Evolutionary conservation across 2,888 invertebrate genomes (phyloP).

Genomic region (Ophioninae sp.): DNA sequence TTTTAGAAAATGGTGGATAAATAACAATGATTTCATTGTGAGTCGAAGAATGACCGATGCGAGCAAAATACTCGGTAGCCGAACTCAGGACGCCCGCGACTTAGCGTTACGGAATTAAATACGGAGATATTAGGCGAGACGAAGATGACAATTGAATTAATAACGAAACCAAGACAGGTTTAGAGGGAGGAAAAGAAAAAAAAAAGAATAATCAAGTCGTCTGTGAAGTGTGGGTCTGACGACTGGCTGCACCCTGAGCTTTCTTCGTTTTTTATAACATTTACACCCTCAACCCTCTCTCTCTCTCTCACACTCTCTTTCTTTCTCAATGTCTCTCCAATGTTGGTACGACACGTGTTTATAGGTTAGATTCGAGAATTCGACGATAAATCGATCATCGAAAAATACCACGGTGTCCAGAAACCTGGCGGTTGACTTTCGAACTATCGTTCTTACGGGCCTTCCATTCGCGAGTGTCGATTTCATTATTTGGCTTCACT

Average conservation of each 20-base stretch:
- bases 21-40: background rate
- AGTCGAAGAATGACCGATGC: slow-evolving; percentile 65
- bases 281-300: slow-evolving; percentile 60
- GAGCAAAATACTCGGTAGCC: slow-evolving; percentile 57
- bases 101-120: slow-evolving; percentile 49
- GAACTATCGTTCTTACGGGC: background rate
- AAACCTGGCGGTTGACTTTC: background rate
- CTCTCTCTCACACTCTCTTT: slow-evolving; percentile 47
- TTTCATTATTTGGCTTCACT: background rate
- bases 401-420: background rate
- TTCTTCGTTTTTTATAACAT: slow-evolving; percentile 67
- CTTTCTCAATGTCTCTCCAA: slow-evolving; percentile 38
- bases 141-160: slow-evolving; percentile 13
- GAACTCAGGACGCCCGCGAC: slow-evolving; percentile 64
- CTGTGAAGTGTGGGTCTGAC: slow-evolving; percentile 46
- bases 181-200: background rate
- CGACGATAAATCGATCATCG: background rate
- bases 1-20: slow-evolving; percentile 38
- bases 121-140: slow-evolving; percentile 18
- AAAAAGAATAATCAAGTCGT: slow-evolving; percentile 32
- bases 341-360: slow-evolving; percentile 43
- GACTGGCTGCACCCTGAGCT: slow-evolving; percentile 68
- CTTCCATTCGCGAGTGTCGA: slow-evolving; percentile 8
- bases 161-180: background rate
- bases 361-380: slow-evolving; percentile 28